A percentile compares a stretch with the other conserved stretches of the same genome.
Conservation (phyloP, 2,888 invertebrate genomes). For the Ashinkailepas kermadecensis region DNA sequence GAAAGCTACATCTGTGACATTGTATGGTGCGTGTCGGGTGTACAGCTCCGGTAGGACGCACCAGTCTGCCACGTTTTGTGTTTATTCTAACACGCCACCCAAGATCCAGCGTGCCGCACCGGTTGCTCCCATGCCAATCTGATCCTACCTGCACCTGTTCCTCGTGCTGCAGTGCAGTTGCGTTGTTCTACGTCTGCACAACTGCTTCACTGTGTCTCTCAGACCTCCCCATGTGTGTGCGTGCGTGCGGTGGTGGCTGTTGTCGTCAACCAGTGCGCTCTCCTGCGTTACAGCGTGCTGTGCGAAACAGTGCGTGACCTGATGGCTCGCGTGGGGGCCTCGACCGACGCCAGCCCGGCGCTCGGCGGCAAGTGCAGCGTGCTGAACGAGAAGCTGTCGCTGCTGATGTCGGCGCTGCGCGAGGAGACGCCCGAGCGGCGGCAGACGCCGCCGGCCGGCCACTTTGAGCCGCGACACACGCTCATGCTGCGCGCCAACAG, state of each 20-base stretch:
- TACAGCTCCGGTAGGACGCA: too few relatives aligned
- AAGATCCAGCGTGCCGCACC: too few relatives aligned
- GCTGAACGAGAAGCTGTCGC: conserved; percentile 65
- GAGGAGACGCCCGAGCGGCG: conserved; percentile 50
- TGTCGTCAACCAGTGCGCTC: too few relatives aligned
- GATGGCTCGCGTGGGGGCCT: conserved; percentile 48
- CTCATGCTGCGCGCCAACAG: conserved; percentile 58
- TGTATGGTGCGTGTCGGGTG: too few relatives aligned
- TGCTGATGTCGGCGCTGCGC: conserved; percentile 61
- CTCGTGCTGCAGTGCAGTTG: too few relatives aligned
- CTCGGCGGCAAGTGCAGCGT: conserved; percentile 60
- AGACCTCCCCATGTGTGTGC: not conserved
- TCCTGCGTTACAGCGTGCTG: conserved; percentile 47
- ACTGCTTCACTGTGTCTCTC: not conserved
- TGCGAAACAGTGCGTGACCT: conserved; percentile 74
- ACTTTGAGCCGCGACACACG: conserved; percentile 6
- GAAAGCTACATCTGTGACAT: too few relatives aligned
- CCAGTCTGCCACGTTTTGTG: too few relatives aligned
- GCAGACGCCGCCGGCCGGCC: not conserved
- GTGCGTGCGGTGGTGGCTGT: too few relatives aligned
- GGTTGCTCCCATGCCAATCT: too few relatives aligned
- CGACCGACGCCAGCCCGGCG: conserved; percentile 30
- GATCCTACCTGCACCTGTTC: too few relatives aligned
- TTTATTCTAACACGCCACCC: too few relatives aligned
- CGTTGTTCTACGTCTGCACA: too few relatives aligned